Evolutionary conservation across 1,140 invertebrate species (phyloP).

Genomic region (Sitodiplosis mosellana): DNA sequence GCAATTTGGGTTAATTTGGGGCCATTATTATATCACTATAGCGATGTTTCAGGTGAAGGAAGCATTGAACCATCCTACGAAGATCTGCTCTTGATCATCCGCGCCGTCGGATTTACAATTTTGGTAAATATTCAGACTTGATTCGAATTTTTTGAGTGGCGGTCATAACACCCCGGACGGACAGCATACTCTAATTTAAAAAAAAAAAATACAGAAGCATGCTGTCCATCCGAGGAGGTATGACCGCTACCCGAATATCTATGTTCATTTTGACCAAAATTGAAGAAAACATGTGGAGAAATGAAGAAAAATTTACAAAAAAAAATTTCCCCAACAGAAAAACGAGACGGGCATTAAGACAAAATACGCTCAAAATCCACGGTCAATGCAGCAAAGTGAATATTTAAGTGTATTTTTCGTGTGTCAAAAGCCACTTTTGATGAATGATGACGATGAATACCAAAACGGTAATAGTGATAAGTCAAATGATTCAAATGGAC

Average conservation of each 20-base stretch:
- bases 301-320: slow-evolving; percentile 4
- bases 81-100: slow-evolving; percentile 62
- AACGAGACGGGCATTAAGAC: slow-evolving; percentile 58
- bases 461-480: background rate
- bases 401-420: slow-evolving; percentile 23
- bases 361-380: slow-evolving; percentile 78
- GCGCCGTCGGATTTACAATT: slow-evolving; percentile 60
- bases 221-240: no score
- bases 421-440: slow-evolving; percentile 14
- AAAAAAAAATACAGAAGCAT: no score
- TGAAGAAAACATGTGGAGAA: no score
- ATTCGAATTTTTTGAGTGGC: no score
- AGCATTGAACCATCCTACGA: slow-evolving; percentile 92
- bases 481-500: background rate
- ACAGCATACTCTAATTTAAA: no score
- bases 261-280: no score
- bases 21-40: slow-evolving; percentile 86
- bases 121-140: background rate
- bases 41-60: slow-evolving; percentile 70
- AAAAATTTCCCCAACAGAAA: slow-evolving; percentile 37
- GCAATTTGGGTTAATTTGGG: slow-evolving; percentile 82
- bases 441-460: background rate
- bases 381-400: slow-evolving; percentile 55
- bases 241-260: no score
- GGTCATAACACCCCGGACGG: no score